Base-by-base conservation (phyloP, 2,113 vertebrate species). In the Heterocephalus glaber region DNA sequence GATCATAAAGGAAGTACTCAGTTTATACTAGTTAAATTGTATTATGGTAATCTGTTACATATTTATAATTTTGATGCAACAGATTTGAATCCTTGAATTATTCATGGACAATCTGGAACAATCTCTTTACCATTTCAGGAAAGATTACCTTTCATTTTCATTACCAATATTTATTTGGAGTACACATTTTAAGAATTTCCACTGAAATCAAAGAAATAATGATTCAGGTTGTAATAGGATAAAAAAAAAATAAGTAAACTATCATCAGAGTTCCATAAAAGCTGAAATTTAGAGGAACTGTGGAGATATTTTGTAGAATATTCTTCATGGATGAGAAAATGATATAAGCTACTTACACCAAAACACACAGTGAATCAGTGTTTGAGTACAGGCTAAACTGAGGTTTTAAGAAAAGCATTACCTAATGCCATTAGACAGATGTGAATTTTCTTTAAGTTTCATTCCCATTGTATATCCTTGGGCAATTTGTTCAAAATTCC, bases 371-470 rank as follows among this genome's bases (percentile, higher is more conserved):
- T 76, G 44, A 84, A 52, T 86, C 83, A 35, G 28, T 84, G 84
- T 22, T 52, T 24, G 26, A 33, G 47, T 80, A 26, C 26, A 84
- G 28, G 77, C 70, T 95, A 94, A 94, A 58, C 49, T 52, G 35
- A 91, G 10, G 13, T 60, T 86, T 90, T 76, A 86, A 68, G 30
- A 72, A 94, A 90, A 94, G 8, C 38, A 82, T 91, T 90, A 86
- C 35, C 52, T 89, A 89, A 93, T 54, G 38, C 28, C 74, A 20
- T 24, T 3, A 65, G 70, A 92, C 47, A 74, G 33, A 33, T 49
- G 44, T 81, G 63, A 19, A 19, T 24, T 86, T 88, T 63, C n/a
- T 72, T 52, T 11, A 92, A 72, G 76, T 68, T 94, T 83, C 30
- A 49, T 70, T 91, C 16, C 47, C 47, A 35, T 44, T 80, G 7